Evolutionary conservation across 2,113 vertebrate species (phyloP).

Genomic region (Clarias macrocephalus): DNA sequence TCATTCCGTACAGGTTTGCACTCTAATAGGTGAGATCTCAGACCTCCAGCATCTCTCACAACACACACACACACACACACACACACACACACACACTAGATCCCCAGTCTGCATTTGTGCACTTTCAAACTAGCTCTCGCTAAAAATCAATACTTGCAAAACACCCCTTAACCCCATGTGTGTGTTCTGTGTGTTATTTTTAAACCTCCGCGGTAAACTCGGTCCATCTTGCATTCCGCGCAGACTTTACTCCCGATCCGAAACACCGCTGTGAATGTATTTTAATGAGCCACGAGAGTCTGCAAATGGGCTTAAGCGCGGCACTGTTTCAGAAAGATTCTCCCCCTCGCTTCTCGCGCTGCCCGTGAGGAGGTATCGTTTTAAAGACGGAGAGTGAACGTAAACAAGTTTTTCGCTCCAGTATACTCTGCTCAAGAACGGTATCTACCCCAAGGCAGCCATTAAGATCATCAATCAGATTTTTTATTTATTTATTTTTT

Average conservation of each 20-base stretch:
- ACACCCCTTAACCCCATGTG: constrained; percentile 42
- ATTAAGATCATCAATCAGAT: neutral
- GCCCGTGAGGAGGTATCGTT: constrained; percentile 30
- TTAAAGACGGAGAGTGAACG: neutral
- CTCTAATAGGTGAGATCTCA: neutral
- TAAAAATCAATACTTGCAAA: constrained; percentile 42
- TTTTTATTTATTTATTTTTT: neutral
- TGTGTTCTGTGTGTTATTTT: constrained; percentile 63
- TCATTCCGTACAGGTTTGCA: constrained; percentile 9
- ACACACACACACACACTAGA: neutral
- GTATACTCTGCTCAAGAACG: neutral
- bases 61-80: neutral
- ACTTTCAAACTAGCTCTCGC: constrained; percentile 53
- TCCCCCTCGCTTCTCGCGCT: neutral
- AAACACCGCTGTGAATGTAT: constrained; percentile 64
- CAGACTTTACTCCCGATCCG: constrained; percentile 60
- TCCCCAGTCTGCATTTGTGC: neutral
- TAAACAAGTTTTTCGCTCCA: constrained; percentile 1
- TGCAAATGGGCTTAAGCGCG: constrained; percentile 47
- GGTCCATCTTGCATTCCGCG: constrained; percentile 67
- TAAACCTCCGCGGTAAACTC: constrained; percentile 65
- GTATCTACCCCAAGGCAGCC: neutral
- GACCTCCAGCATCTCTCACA: neutral
- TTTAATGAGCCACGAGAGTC: constrained; percentile 70
- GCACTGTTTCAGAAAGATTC: constrained; percentile 45